Percentiles rank a stretch among this genome's conserved stretches.
Conservation (phyloP, 2,888 invertebrate species). For the Lasioglossum zephyrum region DNA sequence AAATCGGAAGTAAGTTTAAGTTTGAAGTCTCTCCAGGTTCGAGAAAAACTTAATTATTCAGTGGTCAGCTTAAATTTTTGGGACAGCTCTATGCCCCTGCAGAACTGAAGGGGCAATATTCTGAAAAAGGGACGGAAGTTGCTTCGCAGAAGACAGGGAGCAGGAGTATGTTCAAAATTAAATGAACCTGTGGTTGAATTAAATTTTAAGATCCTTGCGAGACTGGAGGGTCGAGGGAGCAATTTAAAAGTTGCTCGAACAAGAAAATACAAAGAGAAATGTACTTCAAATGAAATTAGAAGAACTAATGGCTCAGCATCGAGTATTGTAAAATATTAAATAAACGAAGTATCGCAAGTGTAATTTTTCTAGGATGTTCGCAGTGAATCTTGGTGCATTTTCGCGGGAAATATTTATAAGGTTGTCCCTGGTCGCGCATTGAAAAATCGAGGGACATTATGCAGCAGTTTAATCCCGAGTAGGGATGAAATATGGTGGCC, state of each 20-base stretch:
- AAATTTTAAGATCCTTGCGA: neutral
- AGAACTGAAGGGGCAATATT: neutral
- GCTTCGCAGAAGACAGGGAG: neutral
- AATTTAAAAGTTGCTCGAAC: neutral
- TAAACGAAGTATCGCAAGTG: neutral
- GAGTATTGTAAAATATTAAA: neutral
- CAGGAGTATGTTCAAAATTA: neutral
- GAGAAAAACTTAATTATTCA: neutral
- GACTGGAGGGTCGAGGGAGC: neutral
- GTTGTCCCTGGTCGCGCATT: neutral
- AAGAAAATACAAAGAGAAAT: too few relatives aligned
- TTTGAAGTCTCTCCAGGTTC: neutral
- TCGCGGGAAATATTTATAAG: neutral
- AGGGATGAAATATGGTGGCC: neutral
- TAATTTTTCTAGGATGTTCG: neutral
- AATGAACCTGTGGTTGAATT: neutral
- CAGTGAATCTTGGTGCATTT: neutral
- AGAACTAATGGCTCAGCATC: too few relatives aligned
- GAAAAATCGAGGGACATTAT: conserved; percentile 4
- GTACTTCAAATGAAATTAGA: too few relatives aligned
- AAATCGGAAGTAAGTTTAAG: neutral
- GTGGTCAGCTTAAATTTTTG: neutral
- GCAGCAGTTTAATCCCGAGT: conserved; percentile 3
- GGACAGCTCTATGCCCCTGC: neutral
- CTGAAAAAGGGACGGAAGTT: neutral